A percentile compares a stretch with the other conserved stretches of the same genome.
Conservation (phyloP, 2,797 vertebrate genomes). For the Knipowitschia caucasica region DNA sequence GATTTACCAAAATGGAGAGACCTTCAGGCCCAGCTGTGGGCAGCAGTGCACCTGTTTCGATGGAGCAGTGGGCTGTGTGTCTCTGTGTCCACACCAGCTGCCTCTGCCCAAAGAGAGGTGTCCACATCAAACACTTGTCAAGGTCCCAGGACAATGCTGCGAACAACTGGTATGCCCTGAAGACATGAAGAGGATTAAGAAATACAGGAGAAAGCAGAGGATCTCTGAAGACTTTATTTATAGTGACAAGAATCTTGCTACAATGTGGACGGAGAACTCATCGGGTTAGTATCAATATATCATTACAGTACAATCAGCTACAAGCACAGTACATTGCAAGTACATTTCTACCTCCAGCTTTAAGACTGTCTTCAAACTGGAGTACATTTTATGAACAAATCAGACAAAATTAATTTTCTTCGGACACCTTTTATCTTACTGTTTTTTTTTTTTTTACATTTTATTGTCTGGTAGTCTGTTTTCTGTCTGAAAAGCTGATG, state of each 20-base stretch:
- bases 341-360: too few species aligned
- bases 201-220: conserved; percentile 67
- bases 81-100: conserved; percentile 84
- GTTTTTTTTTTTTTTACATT: too few species aligned
- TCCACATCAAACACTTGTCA: conserved; percentile 78
- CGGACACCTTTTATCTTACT: too few species aligned
- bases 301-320: background rate
- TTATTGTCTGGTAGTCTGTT: too few species aligned
- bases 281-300: conserved; percentile 70
- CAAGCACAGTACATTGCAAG: too few species aligned
- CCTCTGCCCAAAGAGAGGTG: conserved; percentile 80
- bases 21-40: conserved; percentile 89
- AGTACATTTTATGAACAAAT: too few species aligned
- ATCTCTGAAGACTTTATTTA: conserved; percentile 73
- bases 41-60: conserved; percentile 92
- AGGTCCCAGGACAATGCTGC: conserved; percentile 83
- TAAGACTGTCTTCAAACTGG: too few species aligned
- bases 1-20: conserved; percentile 91
- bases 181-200: conserved; percentile 54
- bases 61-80: conserved; percentile 85
- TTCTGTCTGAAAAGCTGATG: too few species aligned
- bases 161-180: conserved; percentile 81
- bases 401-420: too few species aligned
- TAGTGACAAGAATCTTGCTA: conserved; percentile 77
- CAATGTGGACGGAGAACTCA: conserved; percentile 75